Conservation (phyloP, 2,888 invertebrate genomes). For the Lycia hirtaria region DNA sequence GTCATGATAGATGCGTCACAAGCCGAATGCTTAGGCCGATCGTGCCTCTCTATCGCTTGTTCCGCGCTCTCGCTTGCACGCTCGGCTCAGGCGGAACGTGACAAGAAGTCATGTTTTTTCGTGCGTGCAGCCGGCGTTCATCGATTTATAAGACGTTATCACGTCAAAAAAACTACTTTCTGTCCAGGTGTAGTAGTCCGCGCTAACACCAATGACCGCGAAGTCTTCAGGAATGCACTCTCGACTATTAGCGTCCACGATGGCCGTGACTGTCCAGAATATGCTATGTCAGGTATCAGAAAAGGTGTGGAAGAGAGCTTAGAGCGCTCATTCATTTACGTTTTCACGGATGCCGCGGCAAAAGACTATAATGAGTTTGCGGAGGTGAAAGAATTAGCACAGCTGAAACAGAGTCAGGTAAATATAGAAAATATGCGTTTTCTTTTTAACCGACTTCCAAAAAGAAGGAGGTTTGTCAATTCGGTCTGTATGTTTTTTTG, state of each 20-base stretch:
- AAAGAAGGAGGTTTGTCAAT: too few relatives aligned
- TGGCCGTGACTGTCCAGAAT: constrained; percentile 63
- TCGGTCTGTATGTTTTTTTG: too few relatives aligned
- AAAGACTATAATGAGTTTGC: constrained; percentile 50
- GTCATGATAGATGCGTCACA: too few relatives aligned
- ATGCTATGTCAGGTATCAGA: constrained; percentile 63
- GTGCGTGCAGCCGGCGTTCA: too few relatives aligned
- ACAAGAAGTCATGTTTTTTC: too few relatives aligned
- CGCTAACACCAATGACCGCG: constrained; percentile 48
- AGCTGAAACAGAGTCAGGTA: constrained; percentile 60
- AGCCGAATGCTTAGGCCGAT: too few relatives aligned
- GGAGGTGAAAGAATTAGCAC: constrained; percentile 53
- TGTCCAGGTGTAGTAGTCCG: constrained; percentile 30
- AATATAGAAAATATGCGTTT: too few relatives aligned
- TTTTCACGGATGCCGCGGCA: constrained; percentile 72
- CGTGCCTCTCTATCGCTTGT: too few relatives aligned
- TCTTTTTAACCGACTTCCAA: too few relatives aligned
- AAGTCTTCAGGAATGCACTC: constrained; percentile 51
- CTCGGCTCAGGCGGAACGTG: too few relatives aligned
- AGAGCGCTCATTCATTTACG: constrained; percentile 62
- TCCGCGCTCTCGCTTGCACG: too few relatives aligned
- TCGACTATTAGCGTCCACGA: constrained; percentile 44
- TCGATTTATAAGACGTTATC: too few relatives aligned
- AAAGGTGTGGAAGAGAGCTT: constrained; percentile 54
- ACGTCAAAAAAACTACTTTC: not conserved